Evolutionary conservation across 2,888 invertebrate species (phyloP), one percentile per base, ranked within the genome.

Genomic region (Chaetogeoica ovagalla): DNA sequence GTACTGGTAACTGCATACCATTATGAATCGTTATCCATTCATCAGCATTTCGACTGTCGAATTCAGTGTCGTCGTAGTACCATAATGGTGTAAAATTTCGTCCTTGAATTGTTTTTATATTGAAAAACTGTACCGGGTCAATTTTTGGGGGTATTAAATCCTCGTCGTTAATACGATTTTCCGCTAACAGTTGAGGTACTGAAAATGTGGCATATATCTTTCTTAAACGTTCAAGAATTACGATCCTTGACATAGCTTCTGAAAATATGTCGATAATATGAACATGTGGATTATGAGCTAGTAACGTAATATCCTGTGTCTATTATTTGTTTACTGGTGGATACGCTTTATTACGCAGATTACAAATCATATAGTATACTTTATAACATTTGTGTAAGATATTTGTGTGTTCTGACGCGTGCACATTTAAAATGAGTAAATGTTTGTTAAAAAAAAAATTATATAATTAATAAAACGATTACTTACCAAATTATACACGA

Each of bases 171-270:
- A 77, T 69, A 2, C 23, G 11, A 8, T 68, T 15, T 11, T 77
- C 68, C 19, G 19, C 0, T 8, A 77, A 70, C 19, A 77, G 37
- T 17, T 55, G 23, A n/a, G 77, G 60, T 7, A 77, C 21, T 17
- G 77, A 77, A 70, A 77, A 69, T 19, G 62, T 60, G 11, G 69
- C 60, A 11, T 77, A 70, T 7, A 77, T 55, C 17, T 62, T 69
- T 39, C 55, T 70, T 23, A 70, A 23, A 9, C 60, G 52, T n/a
- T 77, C 77, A 2, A 60, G 60, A 21, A 69, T 11, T 8, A 70
- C 48, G 37, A 60, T 37, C 11, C 37, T 39, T 7, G 37, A 30
- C 69, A 77, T 68, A 6, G n/a, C n/a, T 11, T 43, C 43, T 43
- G 43, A 43, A 43, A 43, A 9, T 9, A 43, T 9, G 43, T 43